Conservation (phyloP, 2,888 invertebrate species). For the Seladonia tumulorum region DNA sequence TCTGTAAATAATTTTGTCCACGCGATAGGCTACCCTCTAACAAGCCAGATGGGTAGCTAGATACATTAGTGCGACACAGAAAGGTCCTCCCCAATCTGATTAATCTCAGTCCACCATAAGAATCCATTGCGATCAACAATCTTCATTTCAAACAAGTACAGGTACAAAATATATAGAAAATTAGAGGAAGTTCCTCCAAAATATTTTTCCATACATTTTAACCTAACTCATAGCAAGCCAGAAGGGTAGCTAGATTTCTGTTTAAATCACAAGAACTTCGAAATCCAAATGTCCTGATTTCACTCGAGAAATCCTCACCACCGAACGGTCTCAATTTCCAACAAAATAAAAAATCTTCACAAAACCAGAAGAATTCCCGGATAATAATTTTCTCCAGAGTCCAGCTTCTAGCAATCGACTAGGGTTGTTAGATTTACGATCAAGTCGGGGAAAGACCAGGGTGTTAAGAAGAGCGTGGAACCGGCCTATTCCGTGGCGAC, state of each 20-base stretch:
- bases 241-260: not conserved
- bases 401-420: not conserved
- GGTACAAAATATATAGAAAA: not conserved
- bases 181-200: not conserved
- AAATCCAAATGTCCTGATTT: not conserved
- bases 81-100: not conserved
- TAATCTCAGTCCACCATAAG: not conserved
- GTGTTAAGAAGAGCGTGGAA: not conserved
- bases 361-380: not conserved
- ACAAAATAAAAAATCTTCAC: not conserved
- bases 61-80: too few relatives aligned
- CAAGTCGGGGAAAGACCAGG: not conserved
- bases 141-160: not conserved
- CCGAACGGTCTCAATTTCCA: not conserved
- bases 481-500: constrained; percentile 8
- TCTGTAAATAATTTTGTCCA: too few relatives aligned
- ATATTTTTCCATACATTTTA: not conserved
- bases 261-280: too few relatives aligned
- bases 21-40: too few relatives aligned
- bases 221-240: not conserved
- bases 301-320: not conserved
- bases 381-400: not conserved
- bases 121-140: not conserved
- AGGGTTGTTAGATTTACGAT: constrained; percentile 9
- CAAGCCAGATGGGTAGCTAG: not conserved